These are phyloP conservation scores for Mormoops blainvillei DNA, from an alignment of 2,113 vertebrate species.

Conservation along the genomic window DNA sequence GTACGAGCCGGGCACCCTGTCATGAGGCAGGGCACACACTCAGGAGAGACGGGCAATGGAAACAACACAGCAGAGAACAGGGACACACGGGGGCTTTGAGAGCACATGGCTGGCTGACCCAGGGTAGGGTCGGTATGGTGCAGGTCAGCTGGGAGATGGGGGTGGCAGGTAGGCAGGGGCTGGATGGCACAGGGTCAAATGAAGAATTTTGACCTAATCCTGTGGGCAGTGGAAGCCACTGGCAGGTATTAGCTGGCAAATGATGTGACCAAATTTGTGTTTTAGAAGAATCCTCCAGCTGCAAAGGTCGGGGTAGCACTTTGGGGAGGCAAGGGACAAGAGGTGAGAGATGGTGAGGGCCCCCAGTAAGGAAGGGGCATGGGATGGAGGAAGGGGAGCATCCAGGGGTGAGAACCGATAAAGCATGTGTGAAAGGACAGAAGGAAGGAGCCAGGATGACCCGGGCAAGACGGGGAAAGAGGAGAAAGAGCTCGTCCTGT, in stretches of 20 bases:
- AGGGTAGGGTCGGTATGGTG: no score
- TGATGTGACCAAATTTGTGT: neutral
- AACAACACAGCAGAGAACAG: neutral
- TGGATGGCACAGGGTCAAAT: neutral
- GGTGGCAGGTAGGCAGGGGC: neutral
- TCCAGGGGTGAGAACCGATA: neutral
- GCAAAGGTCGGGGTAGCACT: neutral
- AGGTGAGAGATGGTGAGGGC: neutral
- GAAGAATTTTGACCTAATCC: neutral
- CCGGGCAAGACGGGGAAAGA: neutral
- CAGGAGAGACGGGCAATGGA: neutral
- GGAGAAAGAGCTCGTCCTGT: neutral
- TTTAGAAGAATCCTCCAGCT: neutral
- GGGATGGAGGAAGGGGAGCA: neutral
- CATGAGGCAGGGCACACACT: neutral
- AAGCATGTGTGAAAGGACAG: neutral
- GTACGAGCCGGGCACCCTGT: neutral
- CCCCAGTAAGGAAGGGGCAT: neutral
- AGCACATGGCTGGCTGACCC: neutral
- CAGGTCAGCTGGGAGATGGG: neutral
- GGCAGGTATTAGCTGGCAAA: neutral
- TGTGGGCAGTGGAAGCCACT: neutral
- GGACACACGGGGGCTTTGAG: fast-evolving
- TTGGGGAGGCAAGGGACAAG: neutral
- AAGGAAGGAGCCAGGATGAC: neutral